phyloP scores from a whole-genome alignment of 2,113 vertebrate genomes.

The Heptranchias perlo region DNA sequence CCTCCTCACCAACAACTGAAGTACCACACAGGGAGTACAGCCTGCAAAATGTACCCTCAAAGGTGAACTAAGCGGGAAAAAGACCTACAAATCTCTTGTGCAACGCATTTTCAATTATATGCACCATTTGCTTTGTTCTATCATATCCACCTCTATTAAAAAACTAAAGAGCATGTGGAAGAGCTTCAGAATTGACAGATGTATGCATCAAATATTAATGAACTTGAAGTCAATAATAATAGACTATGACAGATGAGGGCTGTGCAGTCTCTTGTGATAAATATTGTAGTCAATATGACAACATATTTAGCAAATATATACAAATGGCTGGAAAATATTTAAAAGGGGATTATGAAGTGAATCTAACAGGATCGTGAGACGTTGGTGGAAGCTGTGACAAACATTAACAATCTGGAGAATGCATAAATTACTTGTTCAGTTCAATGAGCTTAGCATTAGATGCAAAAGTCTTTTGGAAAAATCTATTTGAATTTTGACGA shows the following conservation, averaged over 20 bases:
- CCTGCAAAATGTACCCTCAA: no score
- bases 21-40: no score
- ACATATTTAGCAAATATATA: not conserved
- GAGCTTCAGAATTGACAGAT: not conserved
- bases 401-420: not conserved
- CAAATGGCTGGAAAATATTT: conserved; percentile 10
- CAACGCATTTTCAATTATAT: not conserved
- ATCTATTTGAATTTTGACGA: not conserved
- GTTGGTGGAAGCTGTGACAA: not conserved
- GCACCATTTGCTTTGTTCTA: not conserved
- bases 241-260: not conserved
- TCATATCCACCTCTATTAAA: not conserved
- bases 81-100: not conserved
- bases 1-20: no score
- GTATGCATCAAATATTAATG: not conserved
- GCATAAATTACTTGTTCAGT: not conserved
- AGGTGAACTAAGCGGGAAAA: not conserved
- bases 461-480: not conserved
- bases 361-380: not conserved
- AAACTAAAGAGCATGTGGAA: not conserved
- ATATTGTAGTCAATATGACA: not conserved
- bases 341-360: not conserved
- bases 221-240: not conserved
- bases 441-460: not conserved
- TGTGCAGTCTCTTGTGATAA: not conserved